Conservation (phyloP, 2,113 vertebrate species). For the Cyrtonyx montezumae region DNA sequence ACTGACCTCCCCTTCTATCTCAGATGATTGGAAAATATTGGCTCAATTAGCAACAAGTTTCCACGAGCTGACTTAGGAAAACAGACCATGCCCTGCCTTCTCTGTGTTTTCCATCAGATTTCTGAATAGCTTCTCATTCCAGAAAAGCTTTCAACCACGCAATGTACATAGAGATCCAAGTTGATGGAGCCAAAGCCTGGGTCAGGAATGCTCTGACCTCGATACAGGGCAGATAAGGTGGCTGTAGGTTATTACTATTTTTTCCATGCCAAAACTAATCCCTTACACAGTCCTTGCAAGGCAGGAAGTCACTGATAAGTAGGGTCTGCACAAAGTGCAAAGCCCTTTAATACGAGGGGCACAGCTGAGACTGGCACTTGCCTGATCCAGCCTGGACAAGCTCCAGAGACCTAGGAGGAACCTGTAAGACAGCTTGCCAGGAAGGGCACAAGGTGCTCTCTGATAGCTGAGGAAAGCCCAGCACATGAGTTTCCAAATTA, state of each 20-base stretch:
- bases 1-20: conserved; percentile 42
- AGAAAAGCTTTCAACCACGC: conserved; percentile 18
- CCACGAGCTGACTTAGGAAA: background rate
- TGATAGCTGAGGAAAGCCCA: background rate
- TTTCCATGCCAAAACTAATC: background rate
- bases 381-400: background rate
- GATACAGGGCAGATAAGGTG: conserved; percentile 17
- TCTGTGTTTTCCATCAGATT: conserved; percentile 8
- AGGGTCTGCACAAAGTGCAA: background rate
- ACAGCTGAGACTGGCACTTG: background rate
- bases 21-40: conserved; percentile 57
- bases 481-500: background rate
- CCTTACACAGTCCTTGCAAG: accelerated
- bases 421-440: background rate
- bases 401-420: background rate
- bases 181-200: background rate
- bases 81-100: conserved; percentile 27
- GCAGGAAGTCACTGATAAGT: conserved; percentile 45
- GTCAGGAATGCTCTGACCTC: conserved; percentile 61
- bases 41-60: conserved; percentile 47
- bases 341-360: background rate
- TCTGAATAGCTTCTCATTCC: conserved; percentile 39
- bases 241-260: background rate
- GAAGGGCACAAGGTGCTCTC: background rate
- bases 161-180: background rate